phyloP scores from a whole-genome alignment of 1,140 invertebrate species.

The Habropoda laboriosa region DNA sequence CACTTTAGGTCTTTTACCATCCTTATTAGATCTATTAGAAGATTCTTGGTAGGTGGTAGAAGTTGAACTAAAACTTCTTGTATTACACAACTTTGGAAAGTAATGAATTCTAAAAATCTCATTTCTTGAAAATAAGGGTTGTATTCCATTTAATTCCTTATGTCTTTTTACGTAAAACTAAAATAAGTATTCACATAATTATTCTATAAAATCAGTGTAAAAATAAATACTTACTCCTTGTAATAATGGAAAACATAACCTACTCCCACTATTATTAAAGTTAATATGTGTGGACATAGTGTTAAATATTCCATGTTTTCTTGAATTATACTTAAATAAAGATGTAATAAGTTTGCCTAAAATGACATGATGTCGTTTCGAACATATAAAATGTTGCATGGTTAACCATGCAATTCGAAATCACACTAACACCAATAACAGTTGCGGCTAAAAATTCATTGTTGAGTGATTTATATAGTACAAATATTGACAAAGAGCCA shows the following conservation, averaged over 20 bases:
- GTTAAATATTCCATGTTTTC: not conserved
- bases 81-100: slow-evolving; percentile 7
- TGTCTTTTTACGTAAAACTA: slow-evolving; percentile 73
- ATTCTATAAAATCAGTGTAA: not conserved
- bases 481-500: not conserved
- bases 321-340: slow-evolving; percentile 11
- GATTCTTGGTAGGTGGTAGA: slow-evolving; percentile 35
- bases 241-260: slow-evolving; percentile 51
- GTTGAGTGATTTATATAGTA: not conserved
- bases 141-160: slow-evolving; percentile 80
- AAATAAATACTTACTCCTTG: slow-evolving; percentile 49
- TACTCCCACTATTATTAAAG: slow-evolving; percentile 26
- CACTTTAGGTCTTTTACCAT: slow-evolving; percentile 44
- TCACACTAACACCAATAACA: not conserved
- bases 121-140: slow-evolving; percentile 63
- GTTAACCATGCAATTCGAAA: slow-evolving; percentile 27
- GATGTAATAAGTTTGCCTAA: slow-evolving; percentile 20
- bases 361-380: slow-evolving; percentile 43
- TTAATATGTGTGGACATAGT: not conserved
- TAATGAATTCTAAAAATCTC: not conserved
- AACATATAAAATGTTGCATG: slow-evolving; percentile 71
- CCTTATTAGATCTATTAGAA: slow-evolving; percentile 43
- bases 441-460: not conserved
- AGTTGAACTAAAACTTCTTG: slow-evolving; percentile 55
- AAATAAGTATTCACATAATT: not conserved